Conservation (phyloP, 2,797 vertebrate genomes). For the Micrastur ruficollis region DNA sequence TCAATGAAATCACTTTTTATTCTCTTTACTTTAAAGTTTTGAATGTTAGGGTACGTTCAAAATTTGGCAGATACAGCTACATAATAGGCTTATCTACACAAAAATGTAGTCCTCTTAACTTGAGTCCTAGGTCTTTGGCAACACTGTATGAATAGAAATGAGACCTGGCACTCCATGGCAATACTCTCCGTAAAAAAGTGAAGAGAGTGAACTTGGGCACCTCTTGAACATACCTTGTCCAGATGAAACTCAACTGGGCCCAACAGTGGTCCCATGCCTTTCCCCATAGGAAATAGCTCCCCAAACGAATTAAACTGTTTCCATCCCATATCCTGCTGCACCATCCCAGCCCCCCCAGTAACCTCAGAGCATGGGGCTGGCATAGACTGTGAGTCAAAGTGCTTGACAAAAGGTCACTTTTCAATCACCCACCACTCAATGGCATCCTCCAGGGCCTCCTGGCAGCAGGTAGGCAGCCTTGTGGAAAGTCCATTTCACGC, state of each 20-base stretch:
- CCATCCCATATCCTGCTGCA: neutral
- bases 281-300: neutral
- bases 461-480: neutral
- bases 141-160: neutral
- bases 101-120: neutral
- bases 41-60: neutral
- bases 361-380: neutral
- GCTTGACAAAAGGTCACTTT: neutral
- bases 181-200: neutral
- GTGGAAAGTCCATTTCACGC: neutral
- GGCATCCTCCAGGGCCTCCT: accelerated
- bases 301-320: neutral
- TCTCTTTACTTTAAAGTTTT: neutral
- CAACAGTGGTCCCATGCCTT: neutral
- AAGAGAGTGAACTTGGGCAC: neutral
- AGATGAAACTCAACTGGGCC: neutral
- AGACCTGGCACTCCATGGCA: neutral
- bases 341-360: neutral
- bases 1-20: neutral
- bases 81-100: neutral
- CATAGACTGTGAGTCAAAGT: neutral
- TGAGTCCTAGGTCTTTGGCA: neutral
- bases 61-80: neutral
- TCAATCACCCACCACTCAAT: neutral
- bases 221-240: neutral